phyloP scores from a whole-genome alignment of 2,113 vertebrate genomes.

The Chelonoidis abingdonii region DNA sequence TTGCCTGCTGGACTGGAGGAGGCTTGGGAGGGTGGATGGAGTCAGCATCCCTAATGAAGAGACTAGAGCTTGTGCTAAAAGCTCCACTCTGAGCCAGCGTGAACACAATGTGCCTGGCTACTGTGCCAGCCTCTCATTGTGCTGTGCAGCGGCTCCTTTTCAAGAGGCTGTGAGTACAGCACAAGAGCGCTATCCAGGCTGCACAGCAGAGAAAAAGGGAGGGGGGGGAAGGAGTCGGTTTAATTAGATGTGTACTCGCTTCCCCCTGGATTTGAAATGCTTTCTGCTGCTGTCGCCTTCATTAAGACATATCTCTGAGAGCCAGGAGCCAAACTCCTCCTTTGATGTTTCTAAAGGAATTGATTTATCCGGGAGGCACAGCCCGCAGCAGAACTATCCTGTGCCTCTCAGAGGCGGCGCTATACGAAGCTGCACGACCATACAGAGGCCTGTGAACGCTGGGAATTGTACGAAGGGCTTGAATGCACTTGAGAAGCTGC shows the following conservation, averaged over 20 bases:
- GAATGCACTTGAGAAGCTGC: background rate
- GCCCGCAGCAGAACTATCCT: background rate
- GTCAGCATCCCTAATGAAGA: background rate
- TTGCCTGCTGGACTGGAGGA: background rate
- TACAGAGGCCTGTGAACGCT: background rate
- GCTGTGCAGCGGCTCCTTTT: background rate
- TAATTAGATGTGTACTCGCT: background rate
- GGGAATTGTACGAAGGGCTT: background rate
- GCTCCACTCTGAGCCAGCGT: background rate
- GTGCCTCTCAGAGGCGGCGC: background rate
- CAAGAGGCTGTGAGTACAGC: background rate
- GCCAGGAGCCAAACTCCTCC: constrained; percentile 4
- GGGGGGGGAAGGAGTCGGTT: background rate
- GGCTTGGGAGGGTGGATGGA: background rate
- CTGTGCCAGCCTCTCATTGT: fast-evolving
- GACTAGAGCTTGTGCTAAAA: background rate
- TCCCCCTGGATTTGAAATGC: constrained; percentile 30
- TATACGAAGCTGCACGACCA: background rate
- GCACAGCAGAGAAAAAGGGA: fast-evolving
- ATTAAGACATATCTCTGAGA: background rate
- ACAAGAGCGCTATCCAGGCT: background rate
- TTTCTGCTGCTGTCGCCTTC: constrained; percentile 49
- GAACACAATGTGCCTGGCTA: background rate
- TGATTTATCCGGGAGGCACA: background rate
- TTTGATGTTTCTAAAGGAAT: background rate